phyloP scores from a whole-genome alignment of 2,113 vertebrate species.

The Balaeniceps rex region DNA sequence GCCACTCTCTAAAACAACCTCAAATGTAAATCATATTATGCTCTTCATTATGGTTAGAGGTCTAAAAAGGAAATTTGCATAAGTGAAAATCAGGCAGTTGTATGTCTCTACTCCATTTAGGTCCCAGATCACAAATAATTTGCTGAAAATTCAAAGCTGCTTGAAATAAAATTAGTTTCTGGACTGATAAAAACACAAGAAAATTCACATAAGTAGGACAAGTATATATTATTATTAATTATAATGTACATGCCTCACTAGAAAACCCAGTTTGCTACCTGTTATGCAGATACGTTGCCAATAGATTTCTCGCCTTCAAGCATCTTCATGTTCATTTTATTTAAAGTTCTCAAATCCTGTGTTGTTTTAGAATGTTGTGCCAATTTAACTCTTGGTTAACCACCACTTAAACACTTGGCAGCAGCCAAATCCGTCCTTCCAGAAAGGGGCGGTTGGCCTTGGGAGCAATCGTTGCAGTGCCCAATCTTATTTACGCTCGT shows the following conservation, averaged over 20 bases:
- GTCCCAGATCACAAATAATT: background rate
- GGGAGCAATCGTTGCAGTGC: background rate
- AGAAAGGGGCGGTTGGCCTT: background rate
- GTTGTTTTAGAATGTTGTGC: background rate
- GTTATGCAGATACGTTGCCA: background rate
- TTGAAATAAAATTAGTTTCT: background rate
- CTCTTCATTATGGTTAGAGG: background rate
- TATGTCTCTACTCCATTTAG: background rate
- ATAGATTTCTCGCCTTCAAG: background rate
- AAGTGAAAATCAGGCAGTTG: background rate
- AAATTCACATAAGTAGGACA: background rate
- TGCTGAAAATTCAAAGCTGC: background rate
- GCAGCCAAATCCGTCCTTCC: background rate
- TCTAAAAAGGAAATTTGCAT: background rate
- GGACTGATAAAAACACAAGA: background rate
- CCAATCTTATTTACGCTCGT: rapidly evolving
- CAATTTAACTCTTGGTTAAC: background rate
- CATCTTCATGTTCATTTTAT: background rate
- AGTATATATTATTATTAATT: background rate
- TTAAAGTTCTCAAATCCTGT: background rate
- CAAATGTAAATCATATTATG: background rate
- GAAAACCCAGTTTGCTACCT: background rate
- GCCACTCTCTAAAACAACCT: background rate
- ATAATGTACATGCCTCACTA: background rate
- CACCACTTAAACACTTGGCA: background rate